Base-by-base conservation (phyloP, 2,888 invertebrate genomes). In the Volucella zonaria region DNA sequence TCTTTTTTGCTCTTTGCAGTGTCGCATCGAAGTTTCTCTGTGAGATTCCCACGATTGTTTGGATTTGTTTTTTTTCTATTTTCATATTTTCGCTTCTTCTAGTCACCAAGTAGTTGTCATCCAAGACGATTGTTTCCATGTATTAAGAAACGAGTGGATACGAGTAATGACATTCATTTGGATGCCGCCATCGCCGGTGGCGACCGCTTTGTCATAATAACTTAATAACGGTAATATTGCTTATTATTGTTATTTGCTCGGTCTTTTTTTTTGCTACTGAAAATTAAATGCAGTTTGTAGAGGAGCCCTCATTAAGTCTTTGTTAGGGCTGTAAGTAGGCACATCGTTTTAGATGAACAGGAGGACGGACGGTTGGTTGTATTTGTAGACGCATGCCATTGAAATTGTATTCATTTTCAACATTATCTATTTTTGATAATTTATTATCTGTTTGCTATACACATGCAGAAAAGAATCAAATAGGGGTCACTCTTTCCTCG, bases 161-260 rank as follows among this genome's bases (percentile, higher is more conserved):
- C 18, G 18, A 23, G 18, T 23, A 76, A 76, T 80, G 75, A 47
- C 82, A 56, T 64, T 68, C 66, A 78, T 78, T 78, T 81, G 52
- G 78, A 59, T 31, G 31, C 49, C 14, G 43, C 42, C 9, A 49
- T 18, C 10, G 45, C 31, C 54, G 23, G 11, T 51, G 71, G 59
- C 52, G 76, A 80, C 52, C 64, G 71, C 68, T 80, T 80, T 83
- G 56, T 76, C 38, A 61, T 83, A 76, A 75, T 71, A 71, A 80
- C 64, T 71, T 83, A 67, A 66, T 80, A 67, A 80, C 47, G 38
- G 75, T 76, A 61, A 83, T 79, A 66, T 59, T 75, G 59, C 42
- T 61, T 64, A 42, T 47, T 47, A 61, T 49, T 45, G n/a, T 31
- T 6, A 3, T 3, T 15, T 42, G 18, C 14, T 59, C 12, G 6